Evolutionary conservation across 37 sponge, comb jelly and placozoan species (phyloP).

Genomic region (Oopsacas minuta): DNA sequence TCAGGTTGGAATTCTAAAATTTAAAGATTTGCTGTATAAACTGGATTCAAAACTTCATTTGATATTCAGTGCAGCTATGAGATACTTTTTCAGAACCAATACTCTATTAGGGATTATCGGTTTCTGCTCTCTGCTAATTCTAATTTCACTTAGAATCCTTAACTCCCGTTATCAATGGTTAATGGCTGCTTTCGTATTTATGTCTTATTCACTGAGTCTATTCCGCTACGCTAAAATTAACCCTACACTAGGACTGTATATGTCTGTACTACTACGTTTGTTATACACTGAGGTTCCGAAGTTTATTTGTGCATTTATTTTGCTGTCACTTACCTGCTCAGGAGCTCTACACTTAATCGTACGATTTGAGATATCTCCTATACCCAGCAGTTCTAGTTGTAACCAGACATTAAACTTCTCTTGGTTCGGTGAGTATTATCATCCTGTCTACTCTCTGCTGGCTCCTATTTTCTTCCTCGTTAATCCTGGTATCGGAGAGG

Average conservation of each 20-base stretch:
- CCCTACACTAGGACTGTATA: constrained; percentile 5
- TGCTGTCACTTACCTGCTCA: background rate
- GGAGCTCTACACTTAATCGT: background rate
- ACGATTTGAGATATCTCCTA: background rate
- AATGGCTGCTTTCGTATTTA: background rate
- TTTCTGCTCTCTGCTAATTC: background rate
- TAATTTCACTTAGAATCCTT: background rate
- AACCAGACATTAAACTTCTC: background rate
- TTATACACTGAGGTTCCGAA: background rate
- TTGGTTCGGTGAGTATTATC: background rate
- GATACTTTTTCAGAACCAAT: background rate
- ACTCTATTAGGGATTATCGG: background rate
- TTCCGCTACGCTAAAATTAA: background rate
- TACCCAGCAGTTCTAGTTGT: background rate
- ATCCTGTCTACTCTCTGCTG: background rate
- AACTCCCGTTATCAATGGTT: background rate
- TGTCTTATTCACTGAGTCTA: background rate
- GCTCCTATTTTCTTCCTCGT: background rate
- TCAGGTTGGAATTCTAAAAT: background rate
- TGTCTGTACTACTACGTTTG: background rate
- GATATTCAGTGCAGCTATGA: background rate
- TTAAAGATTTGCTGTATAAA: background rate
- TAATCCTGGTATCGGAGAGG: background rate
- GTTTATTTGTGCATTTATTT: background rate
- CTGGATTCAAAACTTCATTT: background rate